Evolutionary conservation across 2,113 vertebrate species (phyloP), one percentile per base, ranked within the genome.

Genomic region (Vicugna pacos): DNA sequence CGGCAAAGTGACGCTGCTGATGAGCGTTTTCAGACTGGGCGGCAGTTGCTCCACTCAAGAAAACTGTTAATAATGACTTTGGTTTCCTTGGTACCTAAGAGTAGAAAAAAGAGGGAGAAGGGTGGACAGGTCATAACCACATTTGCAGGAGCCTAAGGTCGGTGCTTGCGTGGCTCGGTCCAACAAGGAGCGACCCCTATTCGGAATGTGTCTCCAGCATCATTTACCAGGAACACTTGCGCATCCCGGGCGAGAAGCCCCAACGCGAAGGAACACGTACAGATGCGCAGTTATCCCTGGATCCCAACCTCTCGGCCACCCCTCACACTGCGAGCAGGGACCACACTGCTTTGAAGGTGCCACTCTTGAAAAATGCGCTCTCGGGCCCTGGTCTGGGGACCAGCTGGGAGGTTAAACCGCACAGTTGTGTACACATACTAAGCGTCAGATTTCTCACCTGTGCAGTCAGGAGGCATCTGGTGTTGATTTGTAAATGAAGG

Each of bases 281-380:
- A 24, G 11, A 8, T 5, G 24, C 0, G 16, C 50, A 1, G 1
- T 5, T 12, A 13, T 9, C 46, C 30, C 13, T 0, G 5, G 10
- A 4, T 14, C 12, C 6, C n/a, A 12, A 1, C 9, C 6, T 8
- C 14, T 73, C 56, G 42, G 42, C 46, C 42, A 12, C 6, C 54
- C n/a, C 14, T 84, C 14, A n/a, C 14, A n/a, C n/a, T 73, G 20
- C 0, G 0, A 1, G 2, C 8, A 30, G 0, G 17, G 15, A 48
- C 1, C 9, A 9, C 3, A 1, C 0, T 3, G 1, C 38, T 46
- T 15, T 42, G 56, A 12, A 16, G 11, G 13, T 0, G 1, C 8
- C 32, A 6, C 26, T 1, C 20, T 35, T 6, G 6, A 32, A 17
- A 62, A 42, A n/a, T 8, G 8, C n/a, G 2, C 50, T 48, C 8